Conservation (phyloP, 2,113 vertebrate species). For the Eidolon helvum region DNA sequence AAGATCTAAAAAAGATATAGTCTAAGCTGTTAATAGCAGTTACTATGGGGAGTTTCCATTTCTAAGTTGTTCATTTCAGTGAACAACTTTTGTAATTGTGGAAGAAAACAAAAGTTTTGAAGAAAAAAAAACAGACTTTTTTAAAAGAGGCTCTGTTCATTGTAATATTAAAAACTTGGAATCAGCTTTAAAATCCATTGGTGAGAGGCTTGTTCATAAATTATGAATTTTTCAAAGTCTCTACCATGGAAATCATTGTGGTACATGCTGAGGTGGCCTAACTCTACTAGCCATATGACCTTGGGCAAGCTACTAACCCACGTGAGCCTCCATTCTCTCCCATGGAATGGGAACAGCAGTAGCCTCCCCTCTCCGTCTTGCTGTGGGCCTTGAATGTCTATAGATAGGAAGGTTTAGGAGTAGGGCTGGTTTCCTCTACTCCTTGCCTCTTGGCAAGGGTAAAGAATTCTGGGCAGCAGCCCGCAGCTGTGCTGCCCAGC, state of each 20-base stretch:
- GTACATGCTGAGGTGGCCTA: accelerated
- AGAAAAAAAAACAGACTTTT: background rate
- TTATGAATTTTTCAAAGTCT: background rate
- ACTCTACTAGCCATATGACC: accelerated
- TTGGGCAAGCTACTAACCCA: accelerated
- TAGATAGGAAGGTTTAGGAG: background rate
- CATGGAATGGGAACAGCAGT: background rate
- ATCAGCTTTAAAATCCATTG: background rate
- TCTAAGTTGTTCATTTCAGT: background rate
- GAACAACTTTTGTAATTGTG: background rate
- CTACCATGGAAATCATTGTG: background rate
- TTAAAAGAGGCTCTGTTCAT: background rate
- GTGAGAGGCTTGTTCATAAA: background rate
- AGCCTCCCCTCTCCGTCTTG: background rate
- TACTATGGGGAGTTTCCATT: background rate
- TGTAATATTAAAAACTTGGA: background rate
- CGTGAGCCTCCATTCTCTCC: background rate
- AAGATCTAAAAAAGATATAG: background rate
- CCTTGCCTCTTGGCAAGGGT: background rate
- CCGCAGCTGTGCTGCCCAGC: slow-evolving; percentile 24
- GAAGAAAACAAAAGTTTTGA: background rate
- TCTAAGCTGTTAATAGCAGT: background rate
- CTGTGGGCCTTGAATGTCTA: background rate
- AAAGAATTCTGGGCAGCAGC: background rate
- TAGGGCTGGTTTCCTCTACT: background rate